These are phyloP conservation scores for Yponomeuta plumbellus DNA, from an alignment of 2,888 invertebrate species.

Conservation along the genomic window DNA sequence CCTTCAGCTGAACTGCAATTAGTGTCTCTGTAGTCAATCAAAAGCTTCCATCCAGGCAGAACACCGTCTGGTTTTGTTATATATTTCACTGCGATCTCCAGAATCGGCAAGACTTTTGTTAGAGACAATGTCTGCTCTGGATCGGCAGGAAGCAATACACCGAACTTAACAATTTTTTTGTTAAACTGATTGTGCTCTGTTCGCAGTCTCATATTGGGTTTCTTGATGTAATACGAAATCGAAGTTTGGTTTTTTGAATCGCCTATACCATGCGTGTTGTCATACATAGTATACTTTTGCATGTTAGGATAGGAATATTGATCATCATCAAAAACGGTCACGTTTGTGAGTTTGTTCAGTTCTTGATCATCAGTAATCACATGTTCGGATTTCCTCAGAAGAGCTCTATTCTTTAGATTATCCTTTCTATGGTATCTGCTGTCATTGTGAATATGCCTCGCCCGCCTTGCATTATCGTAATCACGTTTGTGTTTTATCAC, in stretches of 20 bases:
- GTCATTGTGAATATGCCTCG: slow-evolving; percentile 11
- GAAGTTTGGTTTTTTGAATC: slow-evolving; percentile 56
- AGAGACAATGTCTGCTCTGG: slow-evolving; percentile 79
- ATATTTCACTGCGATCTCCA: slow-evolving; percentile 80
- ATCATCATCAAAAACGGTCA: background rate
- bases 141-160: slow-evolving; percentile 80
- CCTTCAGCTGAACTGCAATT: slow-evolving; percentile 86
- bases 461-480: background rate
- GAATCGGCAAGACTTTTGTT: slow-evolving; percentile 81
- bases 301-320: background rate
- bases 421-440: slow-evolving; percentile 22
- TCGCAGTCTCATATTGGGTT: slow-evolving; percentile 57
- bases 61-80: slow-evolving; percentile 77
- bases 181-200: slow-evolving; percentile 53
- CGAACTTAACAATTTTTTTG: slow-evolving; percentile 75
- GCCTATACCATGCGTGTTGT: slow-evolving; percentile 49
- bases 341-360: slow-evolving; percentile 36
- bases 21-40: slow-evolving; percentile 83
- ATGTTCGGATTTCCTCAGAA: slow-evolving; percentile 38
- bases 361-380: slow-evolving; percentile 40
- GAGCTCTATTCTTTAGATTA: slow-evolving; percentile 37
- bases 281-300: slow-evolving; percentile 27
- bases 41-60: slow-evolving; percentile 81
- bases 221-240: slow-evolving; percentile 56
- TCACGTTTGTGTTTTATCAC: slow-evolving; percentile 30